Base-by-base conservation (phyloP, 2,888 invertebrate species). In the Cantharis rufa region DNA sequence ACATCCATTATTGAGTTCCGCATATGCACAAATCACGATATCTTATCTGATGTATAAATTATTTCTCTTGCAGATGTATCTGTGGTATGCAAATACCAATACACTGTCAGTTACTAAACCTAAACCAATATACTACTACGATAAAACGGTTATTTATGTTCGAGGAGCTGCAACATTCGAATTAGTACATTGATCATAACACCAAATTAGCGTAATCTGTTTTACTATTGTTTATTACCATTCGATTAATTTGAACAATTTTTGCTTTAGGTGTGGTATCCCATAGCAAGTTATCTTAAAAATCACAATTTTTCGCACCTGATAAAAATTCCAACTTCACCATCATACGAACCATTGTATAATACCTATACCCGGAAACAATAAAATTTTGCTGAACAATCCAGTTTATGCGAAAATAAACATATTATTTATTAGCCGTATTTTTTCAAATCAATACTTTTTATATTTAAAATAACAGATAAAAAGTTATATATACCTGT, bases 31-130 rank as follows among this genome's bases (percentile, higher is more conserved):
- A 81, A 82, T 82, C 82, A 82, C 74, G 73, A 66, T 82, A 80
- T 82, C 82, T 82, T 82, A 83, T 83, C 83, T 74, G 80, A 80
- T 81, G 71, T 80, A 83, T 83, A 82, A 83, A 82, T 82, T 83
- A 82, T 80, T 82, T 81, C 82, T 82, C 82, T 79, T 82, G 79
- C 79, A 73, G 79, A 77, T 81, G 81, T 82, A 81, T 79, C 77
- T 77, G 75, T 72, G 78, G 78, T 81, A 79, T 80, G 79, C 81
- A 82, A 81, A 82, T 79, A 80, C 78, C 78, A 75, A 79, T 79
- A 74, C 69, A 77, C 72, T 80, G 80, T 81, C 81, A 83, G 82
- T 81, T 81, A 80, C 81, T 80, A 81, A 81, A 75, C 79, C 79
- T 71, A 82, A 81, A 80, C 82, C 80, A 82, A 82, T 81, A 81